Evolutionary conservation across 1,140 invertebrate species (phyloP).

Genomic region (Apocrypta bakeri): DNA sequence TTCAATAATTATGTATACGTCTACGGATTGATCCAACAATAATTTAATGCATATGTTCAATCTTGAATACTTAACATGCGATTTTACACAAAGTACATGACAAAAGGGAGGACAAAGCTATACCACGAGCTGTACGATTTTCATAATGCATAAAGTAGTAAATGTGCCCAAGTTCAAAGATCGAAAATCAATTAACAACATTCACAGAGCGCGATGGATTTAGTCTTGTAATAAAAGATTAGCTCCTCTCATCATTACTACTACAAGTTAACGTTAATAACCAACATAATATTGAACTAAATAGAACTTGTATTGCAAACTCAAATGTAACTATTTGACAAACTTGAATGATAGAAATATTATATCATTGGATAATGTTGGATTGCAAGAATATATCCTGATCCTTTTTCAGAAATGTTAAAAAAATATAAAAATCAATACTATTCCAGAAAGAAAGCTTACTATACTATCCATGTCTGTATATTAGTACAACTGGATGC

Average conservation of each 20-base stretch:
- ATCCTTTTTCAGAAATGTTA: neutral
- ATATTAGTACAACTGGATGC: slow-evolving; percentile 68
- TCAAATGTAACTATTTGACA: neutral
- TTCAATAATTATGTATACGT: slow-evolving; percentile 15
- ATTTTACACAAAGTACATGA: neutral
- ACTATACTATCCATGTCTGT: slow-evolving; percentile 41
- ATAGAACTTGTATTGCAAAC: neutral
- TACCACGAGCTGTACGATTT: neutral
- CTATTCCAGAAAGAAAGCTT: slow-evolving; percentile 10
- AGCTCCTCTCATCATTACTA: neutral
- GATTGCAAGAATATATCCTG: neutral
- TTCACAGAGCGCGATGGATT: neutral
- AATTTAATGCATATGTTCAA: neutral
- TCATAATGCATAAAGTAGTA: slow-evolving; percentile 33
- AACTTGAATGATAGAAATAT: slow-evolving; percentile 1
- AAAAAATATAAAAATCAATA: neutral
- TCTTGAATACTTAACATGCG: neutral
- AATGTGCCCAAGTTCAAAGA: slow-evolving; percentile 12
- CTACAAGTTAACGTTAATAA: neutral
- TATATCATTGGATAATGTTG: too few relatives aligned
- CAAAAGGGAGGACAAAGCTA: neutral
- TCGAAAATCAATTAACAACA: neutral
- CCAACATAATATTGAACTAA: neutral
- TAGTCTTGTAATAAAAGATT: neutral
- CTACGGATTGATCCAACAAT: neutral